phyloP scores from a whole-genome alignment of 2,888 invertebrate genomes.

The Molanna angustata region DNA sequence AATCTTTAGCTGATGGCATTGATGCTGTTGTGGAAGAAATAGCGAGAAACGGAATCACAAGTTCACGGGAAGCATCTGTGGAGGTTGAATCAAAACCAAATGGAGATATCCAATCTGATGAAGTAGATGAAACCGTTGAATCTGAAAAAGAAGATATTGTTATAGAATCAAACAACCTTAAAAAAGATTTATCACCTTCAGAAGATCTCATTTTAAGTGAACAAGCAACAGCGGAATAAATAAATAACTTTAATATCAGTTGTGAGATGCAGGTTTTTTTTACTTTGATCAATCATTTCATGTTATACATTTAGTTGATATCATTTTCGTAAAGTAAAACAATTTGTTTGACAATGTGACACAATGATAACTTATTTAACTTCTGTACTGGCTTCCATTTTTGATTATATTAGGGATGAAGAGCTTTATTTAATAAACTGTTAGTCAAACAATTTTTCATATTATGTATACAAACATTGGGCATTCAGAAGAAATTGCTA shows the following conservation, averaged over 20 bases:
- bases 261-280: constrained; percentile 3
- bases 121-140: constrained; percentile 22
- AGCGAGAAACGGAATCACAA: constrained; percentile 47
- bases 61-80: constrained; percentile 49
- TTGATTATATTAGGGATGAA: no score
- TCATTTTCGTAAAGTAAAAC: no score
- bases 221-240: constrained; percentile 43
- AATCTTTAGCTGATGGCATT: constrained; percentile 34
- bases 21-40: constrained; percentile 36
- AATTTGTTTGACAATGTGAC: no score
- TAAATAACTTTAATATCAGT: neutral
- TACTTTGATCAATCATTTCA: constrained; percentile 6
- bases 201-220: constrained; percentile 50
- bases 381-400: no score
- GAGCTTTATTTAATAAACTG: no score
- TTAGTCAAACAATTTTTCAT: no score
- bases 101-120: constrained; percentile 29
- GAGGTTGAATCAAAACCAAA: constrained; percentile 41
- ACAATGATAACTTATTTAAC: no score
- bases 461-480: no score
- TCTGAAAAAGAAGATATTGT: constrained; percentile 21
- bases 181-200: constrained; percentile 44
- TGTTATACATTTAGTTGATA: constrained; percentile 6
- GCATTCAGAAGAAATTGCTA: no score
- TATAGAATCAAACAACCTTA: constrained; percentile 36